Evolutionary conservation across 2,797 vertebrate species (phyloP).

Genomic region (Pseudochaenichthys georgianus): DNA sequence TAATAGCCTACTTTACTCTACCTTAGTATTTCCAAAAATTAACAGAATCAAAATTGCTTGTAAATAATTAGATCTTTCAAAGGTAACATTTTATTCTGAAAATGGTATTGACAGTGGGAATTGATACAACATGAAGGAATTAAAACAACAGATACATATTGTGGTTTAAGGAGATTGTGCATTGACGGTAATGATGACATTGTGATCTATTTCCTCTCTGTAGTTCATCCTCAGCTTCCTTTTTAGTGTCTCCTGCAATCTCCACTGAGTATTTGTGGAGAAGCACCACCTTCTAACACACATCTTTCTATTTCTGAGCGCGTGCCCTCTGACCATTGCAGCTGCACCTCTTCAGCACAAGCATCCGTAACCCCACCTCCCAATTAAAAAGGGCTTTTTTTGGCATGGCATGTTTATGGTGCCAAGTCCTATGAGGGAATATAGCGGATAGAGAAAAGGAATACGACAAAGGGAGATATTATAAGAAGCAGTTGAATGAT

Average conservation of each 20-base stretch:
- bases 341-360: constrained; percentile 24
- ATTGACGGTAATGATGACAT: constrained; percentile 29
- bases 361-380: neutral
- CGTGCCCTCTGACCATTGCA: constrained; percentile 14
- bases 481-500: neutral
- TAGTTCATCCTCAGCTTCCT: constrained; percentile 17
- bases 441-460: neutral
- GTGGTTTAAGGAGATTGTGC: neutral
- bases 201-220: constrained; percentile 30
- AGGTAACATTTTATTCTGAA: neutral
- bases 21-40: no score
- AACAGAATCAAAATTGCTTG: neutral
- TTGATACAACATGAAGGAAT: neutral
- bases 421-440: neutral
- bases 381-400: constrained; percentile 4
- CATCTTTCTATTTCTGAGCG: constrained; percentile 6
- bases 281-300: constrained; percentile 24
- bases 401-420: neutral
- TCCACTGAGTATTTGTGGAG: constrained; percentile 20
- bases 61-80: neutral
- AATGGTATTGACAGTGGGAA: neutral
- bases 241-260: constrained; percentile 28
- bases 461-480: neutral
- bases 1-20: no score
- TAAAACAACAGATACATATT: constrained; percentile 10